Evolutionary conservation across 2,113 vertebrate genomes (phyloP), one percentile per base, ranked within the genome.

Genomic region (Peromyscus maniculatus): DNA sequence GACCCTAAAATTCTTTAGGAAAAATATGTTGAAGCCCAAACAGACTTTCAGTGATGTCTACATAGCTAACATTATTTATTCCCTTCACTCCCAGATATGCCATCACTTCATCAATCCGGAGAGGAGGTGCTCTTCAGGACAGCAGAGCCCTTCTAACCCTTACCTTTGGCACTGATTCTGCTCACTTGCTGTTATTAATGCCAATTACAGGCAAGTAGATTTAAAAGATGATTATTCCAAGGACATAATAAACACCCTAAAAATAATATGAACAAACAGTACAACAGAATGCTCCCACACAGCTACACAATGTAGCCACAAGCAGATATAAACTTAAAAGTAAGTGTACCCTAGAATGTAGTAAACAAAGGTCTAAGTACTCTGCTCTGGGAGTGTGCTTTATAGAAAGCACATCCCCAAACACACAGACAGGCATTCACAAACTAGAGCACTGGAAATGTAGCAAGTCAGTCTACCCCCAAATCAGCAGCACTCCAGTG

Each of bases 1-100:
- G 16, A 46, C 39, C 26, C 59, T 66, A 86, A 64, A 43, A 86
- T 31, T 17, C 15, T 66, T 31, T 43, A n/a, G 7, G 28, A 74
- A 96, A 87, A 95, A 84, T 67, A 89, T 7, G 26, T 1, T 78
- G 24, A 82, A 91, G 94, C 3, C 36, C 80, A 36, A 28, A 78
- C 74, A 87, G 57, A 89, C 36, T 90, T 86, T 62, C 39, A 91
- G 24, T 75, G 80, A 39, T 69, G 69, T 31, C 59, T 43, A 28
- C 62, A 92, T 16, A 97, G 71, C 91, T 78, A 91, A 66, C n/a
- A 83, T 24, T 64, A 17, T 49, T 62, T 72, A 12, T 7, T 49
- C 33, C 39, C 26, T 33, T 59, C 31, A 11, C 43, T 93, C 57
- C 79, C 19, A 64, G 8, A 16, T 7, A 86, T 59, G 59, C 1